Evolutionary conservation across 2,797 vertebrate species (phyloP).

Genomic region (Babyrousa celebensis): DNA sequence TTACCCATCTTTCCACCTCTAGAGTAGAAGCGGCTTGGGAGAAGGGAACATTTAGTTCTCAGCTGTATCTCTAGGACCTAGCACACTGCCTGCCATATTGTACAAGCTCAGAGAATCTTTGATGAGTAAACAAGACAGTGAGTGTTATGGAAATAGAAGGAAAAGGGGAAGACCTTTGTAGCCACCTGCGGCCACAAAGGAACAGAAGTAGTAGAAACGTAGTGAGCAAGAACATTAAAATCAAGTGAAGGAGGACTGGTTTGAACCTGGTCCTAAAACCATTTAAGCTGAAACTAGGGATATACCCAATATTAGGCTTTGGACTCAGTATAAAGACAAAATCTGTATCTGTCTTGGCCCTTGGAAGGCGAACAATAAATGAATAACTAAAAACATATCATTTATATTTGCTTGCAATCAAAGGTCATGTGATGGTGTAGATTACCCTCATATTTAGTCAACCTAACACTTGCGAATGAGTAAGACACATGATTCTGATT

Average conservation of each 20-base stretch:
- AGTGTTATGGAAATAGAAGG: background rate
- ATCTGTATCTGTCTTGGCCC: background rate
- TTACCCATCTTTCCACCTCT: background rate
- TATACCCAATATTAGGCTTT: background rate
- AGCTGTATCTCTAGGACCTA: background rate
- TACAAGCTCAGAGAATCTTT: constrained; percentile 22
- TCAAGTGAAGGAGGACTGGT: constrained; percentile 32
- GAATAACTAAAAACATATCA: background rate
- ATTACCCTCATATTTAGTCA: constrained; percentile 12
- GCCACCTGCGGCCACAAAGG: background rate
- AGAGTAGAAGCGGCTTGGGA: constrained; percentile 32
- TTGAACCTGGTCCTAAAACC: constrained; percentile 8
- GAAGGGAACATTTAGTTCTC: background rate
- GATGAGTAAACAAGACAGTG: constrained; percentile 5
- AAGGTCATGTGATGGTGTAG: constrained; percentile 13
- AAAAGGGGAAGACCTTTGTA: background rate
- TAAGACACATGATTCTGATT: constrained; percentile 44
- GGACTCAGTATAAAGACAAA: constrained; percentile 21
- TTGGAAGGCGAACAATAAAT: background rate
- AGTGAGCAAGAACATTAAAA: background rate
- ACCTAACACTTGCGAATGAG: constrained; percentile 63
- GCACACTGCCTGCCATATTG: background rate
- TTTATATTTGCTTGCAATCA: constrained; percentile 20
- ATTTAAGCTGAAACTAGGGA: constrained; percentile 8
- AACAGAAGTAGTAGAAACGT: background rate